A percentile compares a stretch with the other conserved stretches of the same genome.
Conservation (phyloP, 2,888 invertebrate species). For the Drosophila flavopinicola region DNA sequence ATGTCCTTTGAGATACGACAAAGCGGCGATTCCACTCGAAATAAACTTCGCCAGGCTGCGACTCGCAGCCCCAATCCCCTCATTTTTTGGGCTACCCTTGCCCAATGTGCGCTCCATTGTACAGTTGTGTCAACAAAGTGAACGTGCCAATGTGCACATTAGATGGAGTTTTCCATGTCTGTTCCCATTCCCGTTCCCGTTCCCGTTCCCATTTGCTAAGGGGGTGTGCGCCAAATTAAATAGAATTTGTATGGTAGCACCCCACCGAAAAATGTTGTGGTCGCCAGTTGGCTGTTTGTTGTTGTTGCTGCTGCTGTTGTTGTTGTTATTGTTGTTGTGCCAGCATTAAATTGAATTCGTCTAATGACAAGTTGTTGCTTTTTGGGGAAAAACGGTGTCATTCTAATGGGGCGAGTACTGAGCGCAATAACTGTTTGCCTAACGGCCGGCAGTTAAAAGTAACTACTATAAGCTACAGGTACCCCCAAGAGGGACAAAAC, state of each 20-base stretch:
- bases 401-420: conserved; percentile 73
- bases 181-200: not conserved
- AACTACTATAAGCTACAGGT: conserved; percentile 74
- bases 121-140: conserved; percentile 78
- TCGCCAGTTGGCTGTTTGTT: conserved; percentile 42
- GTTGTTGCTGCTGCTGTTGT: conserved; percentile 22
- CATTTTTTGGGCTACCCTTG: not conserved
- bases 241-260: conserved; percentile 78
- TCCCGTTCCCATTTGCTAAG: not conserved
- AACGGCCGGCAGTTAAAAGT: conserved; percentile 72
- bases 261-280: conserved; percentile 77
- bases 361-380: conserved; percentile 78
- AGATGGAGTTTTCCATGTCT: conserved; percentile 54
- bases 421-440: conserved; percentile 76
- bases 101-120: conserved; percentile 38
- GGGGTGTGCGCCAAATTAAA: conserved; percentile 67
- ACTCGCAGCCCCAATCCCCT: not conserved
- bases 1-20: conserved; percentile 77
- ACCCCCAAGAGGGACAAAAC: conserved; percentile 41
- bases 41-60: conserved; percentile 67
- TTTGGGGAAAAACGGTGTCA: conserved; percentile 53
- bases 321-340: conserved; percentile 35
- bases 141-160: conserved; percentile 81
- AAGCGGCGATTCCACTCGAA: conserved; percentile 79
- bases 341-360: conserved; percentile 76